Base-by-base conservation (phyloP, 2,888 invertebrate species). In the Meliscaeva auricollis region DNA sequence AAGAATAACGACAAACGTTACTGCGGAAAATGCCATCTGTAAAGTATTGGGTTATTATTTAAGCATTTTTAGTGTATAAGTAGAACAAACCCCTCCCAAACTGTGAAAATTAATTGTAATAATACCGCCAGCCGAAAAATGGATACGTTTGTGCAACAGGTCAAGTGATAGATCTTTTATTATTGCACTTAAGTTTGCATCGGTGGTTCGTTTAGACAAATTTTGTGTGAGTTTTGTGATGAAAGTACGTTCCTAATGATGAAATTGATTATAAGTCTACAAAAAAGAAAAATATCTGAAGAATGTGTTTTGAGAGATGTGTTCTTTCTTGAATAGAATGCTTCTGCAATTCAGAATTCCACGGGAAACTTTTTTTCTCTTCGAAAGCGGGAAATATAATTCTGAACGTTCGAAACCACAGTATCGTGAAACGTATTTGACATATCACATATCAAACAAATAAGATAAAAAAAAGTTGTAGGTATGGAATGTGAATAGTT, bases 41-140 rank as follows among this genome's bases (percentile, higher is more conserved):
- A 62, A 73, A 44, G 8, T 15, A 20, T 41, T 22, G 9, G 9
- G 3, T 62, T 2, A 26, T 26, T 60, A 60, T 8, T 41, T 9
- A 9, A 26, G 3, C 11, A 3, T 8, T 64, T 62, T 38, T 50
- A n/a, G n/a, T 35, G 32, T 9, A 20, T 22, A 60, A 3, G 0
- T 3, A 0, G 0, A 38, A 56, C 54, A 15, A 20, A 74, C 75
- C 48, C 13, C 35, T 35, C 75, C 66, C 26, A 75, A 35, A 22
- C 35, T 66, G 20, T 35, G 13, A 26, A 66, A 20, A 66, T 66
- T 75, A 17, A 75, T 75, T 56, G 17, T 8, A 15, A 74, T 46
- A n/a, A 74, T 74, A 35, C 66, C 74, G 11, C 44, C 74, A 11
- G 64, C 74, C 11, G 44, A 54, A 46, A 62, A 73, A 41, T 62